These are phyloP conservation scores for Leptopilina clavipes DNA, from an alignment of 1,140 invertebrate species.

Conservation along the genomic window DNA sequence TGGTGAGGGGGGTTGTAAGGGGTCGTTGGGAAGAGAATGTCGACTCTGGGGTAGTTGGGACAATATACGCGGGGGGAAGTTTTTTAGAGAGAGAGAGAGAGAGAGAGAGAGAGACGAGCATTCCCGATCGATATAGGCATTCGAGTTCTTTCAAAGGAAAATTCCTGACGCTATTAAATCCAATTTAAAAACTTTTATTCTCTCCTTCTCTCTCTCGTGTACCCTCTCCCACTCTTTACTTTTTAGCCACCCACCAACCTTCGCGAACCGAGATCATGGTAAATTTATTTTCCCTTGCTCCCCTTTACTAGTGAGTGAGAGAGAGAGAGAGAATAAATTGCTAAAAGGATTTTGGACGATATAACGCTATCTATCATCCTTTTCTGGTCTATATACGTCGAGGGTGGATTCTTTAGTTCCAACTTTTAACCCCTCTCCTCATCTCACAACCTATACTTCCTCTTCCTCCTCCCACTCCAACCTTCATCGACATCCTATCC, in stretches of 20 bases:
- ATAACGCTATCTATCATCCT: constrained; percentile 47
- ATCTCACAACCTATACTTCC: neutral
- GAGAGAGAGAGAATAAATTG: constrained; percentile 63
- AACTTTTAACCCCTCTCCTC: constrained; percentile 50
- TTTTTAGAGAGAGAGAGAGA: too few relatives aligned
- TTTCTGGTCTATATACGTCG: constrained; percentile 52
- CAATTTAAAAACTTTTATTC: constrained; percentile 73
- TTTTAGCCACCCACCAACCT: constrained; percentile 30
- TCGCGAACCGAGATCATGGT: constrained; percentile 41
- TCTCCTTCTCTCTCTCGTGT: constrained; percentile 40
- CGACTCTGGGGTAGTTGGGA: neutral
- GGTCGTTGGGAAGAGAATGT: neutral
- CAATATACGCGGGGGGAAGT: constrained; percentile 35
- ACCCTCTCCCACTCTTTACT: constrained; percentile 35
- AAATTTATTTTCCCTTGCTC: constrained; percentile 62
- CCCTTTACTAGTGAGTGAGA: constrained; percentile 40
- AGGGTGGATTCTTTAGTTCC: constrained; percentile 63
- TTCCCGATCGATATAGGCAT: constrained; percentile 67
- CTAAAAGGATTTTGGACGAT: constrained; percentile 67
- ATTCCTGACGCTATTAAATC: constrained; percentile 74
- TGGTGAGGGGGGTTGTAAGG: constrained; percentile 3
- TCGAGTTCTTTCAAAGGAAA: constrained; percentile 71
- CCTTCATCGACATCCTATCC: neutral
- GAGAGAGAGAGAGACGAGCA: constrained; percentile 49
- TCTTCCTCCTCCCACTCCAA: neutral